Base-by-base conservation (phyloP, 2,113 vertebrate genomes). In the Cyanoderma ruficeps region DNA sequence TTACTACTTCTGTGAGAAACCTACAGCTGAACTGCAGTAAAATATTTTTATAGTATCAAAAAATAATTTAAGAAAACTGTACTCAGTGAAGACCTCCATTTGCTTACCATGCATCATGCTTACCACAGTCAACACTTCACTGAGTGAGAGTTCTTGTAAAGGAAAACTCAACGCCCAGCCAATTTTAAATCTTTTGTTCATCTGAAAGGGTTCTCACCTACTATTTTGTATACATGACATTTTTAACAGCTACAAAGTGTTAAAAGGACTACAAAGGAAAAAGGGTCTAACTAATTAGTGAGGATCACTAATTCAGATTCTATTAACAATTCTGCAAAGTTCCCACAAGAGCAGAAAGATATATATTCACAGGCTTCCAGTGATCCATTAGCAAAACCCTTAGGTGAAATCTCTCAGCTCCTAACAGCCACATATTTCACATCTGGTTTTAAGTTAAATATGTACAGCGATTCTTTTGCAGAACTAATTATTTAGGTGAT, bases 291-390 rank as follows among this genome's bases (percentile, higher is more conserved):
- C 55, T 90, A 74, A 69, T 91, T 72, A 94, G 67, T 70, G 21
- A 87, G 49, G 41, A 89, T 78, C 82, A 68, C 56, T 68, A 84
- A 92, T 78, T 87, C 72, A 84, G 52, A 87, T 92, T 78, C 83
- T 89, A 89, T 75, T 89, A 96, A 92, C 42, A 84, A 60, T 79
- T 81, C 86, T 76, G 31, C n/a, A 72, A 95, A 92, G 72, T 90
- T 89, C 65, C 44, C 83, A 92, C 44, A 86, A 81, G 57, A 91
- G 42, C 18, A 88, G 71, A 78, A 88, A 78, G 31, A 81, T 39
- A 50, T 19, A 75, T 89, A 87, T 94, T 92, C 76, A 92, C 49
- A 83, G 49, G 15, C 19, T 93, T 90, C 80, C 72, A 64, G 30
- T 49, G 47, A 92, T 72, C 52, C 80, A 78, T 89, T 75, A 93